Base-by-base conservation (phyloP, 2,888 invertebrate genomes). In the Crematogaster levior region DNA sequence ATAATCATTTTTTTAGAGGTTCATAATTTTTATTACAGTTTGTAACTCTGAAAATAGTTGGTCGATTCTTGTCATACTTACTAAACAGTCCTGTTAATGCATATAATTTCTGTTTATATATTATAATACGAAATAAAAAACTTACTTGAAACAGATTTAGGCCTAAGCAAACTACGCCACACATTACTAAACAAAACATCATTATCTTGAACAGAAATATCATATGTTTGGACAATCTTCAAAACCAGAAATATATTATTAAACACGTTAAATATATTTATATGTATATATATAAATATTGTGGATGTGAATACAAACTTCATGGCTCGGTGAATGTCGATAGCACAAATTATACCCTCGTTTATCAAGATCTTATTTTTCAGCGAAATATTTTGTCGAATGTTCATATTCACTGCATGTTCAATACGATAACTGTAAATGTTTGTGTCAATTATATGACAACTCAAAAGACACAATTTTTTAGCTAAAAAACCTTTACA, bases 321-420 rank as follows among this genome's bases (percentile, higher is more conserved):
- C 37, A 74, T 48, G n/a, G 74, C 34, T 72, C 56, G 30, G 27
- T 72, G 72, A 43, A 72, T 43, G 3, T 72, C n/a, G 9, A 72
- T 43, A 0, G 56, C 56, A 21, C 10, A 68, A 51, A 34, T 51
- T 37, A 72, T 21, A 7, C n/a, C 18, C 7, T 72, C 6, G 30
- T 1, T 27, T 4, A 48, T 72, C 0, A 21, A 21, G 43, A 0
- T 27, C 0, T 58, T 18, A 12, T 30, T 43, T 18, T 51, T 51
- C 3, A n/a, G 3, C 0, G 4, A 24, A 15, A 34, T 24, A 34
- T 51, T 51, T 72, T 27, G 18, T 12, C 24, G 0, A 18, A 27
- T n/a, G 4, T 40, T 3, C 0, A n/a, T 12, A 2, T 18, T 72
- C 3, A 72, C n/a, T 27, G 27, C 37, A 40, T 27, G 24, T 2